Base-by-base conservation (phyloP, 2,113 vertebrate genomes). In the Ramphastos sulfuratus region DNA sequence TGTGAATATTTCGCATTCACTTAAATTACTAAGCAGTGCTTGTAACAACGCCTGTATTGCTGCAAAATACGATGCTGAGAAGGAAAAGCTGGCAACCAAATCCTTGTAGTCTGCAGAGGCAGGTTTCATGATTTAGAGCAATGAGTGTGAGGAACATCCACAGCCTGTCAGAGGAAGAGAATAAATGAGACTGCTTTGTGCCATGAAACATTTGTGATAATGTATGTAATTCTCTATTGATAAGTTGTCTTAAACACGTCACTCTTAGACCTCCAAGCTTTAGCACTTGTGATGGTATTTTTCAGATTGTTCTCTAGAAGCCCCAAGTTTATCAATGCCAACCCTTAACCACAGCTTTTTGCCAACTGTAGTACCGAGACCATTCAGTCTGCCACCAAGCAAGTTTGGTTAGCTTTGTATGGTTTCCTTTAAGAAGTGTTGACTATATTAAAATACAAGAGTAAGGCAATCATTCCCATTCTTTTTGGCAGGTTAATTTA, bases 401-500 rank as follows among this genome's bases (percentile, higher is more conserved):
- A 19, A 33, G 30, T 35, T 58, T 69, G 37, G 70, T 92, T 89
- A 48, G n/a, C 5, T 54, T 74, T 71, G n/a, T 58, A 27, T 7
- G 3, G 10, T 14, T 91, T 55, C 87, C 23, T 7, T 21, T 19
- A 56, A 66, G 84, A 78, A 15, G 24, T 24, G 12, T 25, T 31
- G 11, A 18, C 18, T 60, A 3, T 33, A 16, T 19, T 16, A 58
- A 54, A 67, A 90, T 18, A 76, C 35, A 82, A 85, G 78, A 93
- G 13, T 37, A 59, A 76, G n/a, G 10, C 30, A 76, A 30, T 92
- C 4, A 35, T 58, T 94, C n/a, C 14, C 9, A 0, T 73, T 72
- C 44, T 15, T 76, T 72, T 87, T 58, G 84, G 63, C 66, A 82
- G 86, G 30, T 93, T 82, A 76, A 76, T 93, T 87, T 90, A 55